phyloP scores from a whole-genome alignment of 2,113 vertebrate species.

The Chlamydotis undulata region DNA sequence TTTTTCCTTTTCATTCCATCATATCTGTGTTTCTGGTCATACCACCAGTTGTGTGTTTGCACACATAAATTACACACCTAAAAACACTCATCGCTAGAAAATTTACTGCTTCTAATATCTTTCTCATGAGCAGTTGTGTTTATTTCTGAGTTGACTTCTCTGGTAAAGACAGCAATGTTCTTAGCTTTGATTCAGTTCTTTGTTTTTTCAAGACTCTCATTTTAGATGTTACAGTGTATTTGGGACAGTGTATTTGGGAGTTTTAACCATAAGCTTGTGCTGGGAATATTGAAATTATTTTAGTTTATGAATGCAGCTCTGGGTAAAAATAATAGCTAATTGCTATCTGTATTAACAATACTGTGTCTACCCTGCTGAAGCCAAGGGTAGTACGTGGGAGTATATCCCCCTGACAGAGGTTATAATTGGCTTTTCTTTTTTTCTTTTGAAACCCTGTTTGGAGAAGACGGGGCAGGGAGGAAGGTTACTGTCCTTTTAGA shows the following conservation, averaged over 20 bases:
- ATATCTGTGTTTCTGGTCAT: constrained; percentile 54
- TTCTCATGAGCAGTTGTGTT: constrained; percentile 63
- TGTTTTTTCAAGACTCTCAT: constrained; percentile 41
- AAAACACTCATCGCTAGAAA: constrained; percentile 58
- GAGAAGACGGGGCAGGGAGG: not conserved
- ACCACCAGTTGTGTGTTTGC: constrained; percentile 54
- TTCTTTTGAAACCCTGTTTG: not conserved
- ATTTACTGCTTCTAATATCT: constrained; percentile 69
- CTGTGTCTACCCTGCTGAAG: not conserved
- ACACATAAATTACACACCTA: constrained; percentile 64
- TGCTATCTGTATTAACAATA: not conserved
- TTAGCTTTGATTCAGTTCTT: constrained; percentile 36
- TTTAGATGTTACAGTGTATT: constrained; percentile 21
- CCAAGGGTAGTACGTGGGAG: not conserved
- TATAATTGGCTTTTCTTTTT: not conserved
- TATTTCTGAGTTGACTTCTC: constrained; percentile 57
- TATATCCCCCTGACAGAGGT: not conserved
- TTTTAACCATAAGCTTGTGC: not conserved
- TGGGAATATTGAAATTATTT: constrained; percentile 7
- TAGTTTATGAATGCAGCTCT: not conserved
- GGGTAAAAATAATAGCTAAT: not conserved
- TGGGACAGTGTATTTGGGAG: not conserved
- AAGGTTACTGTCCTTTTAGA: not conserved
- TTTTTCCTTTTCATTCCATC: constrained; percentile 3
- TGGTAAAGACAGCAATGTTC: constrained; percentile 17